Evolutionary conservation across 1,140 invertebrate genomes (phyloP), one percentile per base, ranked within the genome.

Genomic region (Uloborus diversus): DNA sequence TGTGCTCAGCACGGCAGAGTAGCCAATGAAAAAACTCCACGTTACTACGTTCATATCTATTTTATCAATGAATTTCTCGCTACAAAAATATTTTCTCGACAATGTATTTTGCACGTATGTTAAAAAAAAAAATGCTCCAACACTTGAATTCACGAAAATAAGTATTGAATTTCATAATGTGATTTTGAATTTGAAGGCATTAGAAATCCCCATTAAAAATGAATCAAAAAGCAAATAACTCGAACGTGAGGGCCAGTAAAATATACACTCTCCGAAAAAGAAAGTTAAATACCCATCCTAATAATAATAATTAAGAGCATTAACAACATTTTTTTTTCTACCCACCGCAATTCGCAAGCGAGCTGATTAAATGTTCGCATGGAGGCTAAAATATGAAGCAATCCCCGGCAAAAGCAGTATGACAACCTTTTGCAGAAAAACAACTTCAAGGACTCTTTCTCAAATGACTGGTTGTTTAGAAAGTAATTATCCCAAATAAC

Each of bases 271-370:
- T n/a, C n/a, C n/a, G 23, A 53, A 64, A 75, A 75, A 75, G 30
- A 49, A 49, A 68, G 33, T 64, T 49, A 28, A 64, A 28, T 56
- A 51, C 64, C 64, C 59, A 33, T 64, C 57, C 71, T 64, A 75
- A 75, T 75, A 75, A 75, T 75, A 75, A 75, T 75, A 75, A 75
- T 75, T 75, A 75, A 75, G 71, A 75, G 64, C 71, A 75, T 75
- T 75, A 75, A 49, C 28, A 64, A 62, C 57, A 51, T 64, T 75
- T 75, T 75, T 75, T n/a, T 53, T 17, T 7, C 49, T 5, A 7
- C 49, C 5, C n/a, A 20, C 7, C n/a, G 23, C 47, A 28, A 64
- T 37, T 32, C 28, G 28, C 30, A 30, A 69, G 25, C 11, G 56
- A 32, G 13, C 59, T 61, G 71, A 64, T 49, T 75, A 64, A 75